Evolutionary conservation across 2,888 invertebrate genomes (phyloP).

Genomic region (Entomobrya multifasciata): DNA sequence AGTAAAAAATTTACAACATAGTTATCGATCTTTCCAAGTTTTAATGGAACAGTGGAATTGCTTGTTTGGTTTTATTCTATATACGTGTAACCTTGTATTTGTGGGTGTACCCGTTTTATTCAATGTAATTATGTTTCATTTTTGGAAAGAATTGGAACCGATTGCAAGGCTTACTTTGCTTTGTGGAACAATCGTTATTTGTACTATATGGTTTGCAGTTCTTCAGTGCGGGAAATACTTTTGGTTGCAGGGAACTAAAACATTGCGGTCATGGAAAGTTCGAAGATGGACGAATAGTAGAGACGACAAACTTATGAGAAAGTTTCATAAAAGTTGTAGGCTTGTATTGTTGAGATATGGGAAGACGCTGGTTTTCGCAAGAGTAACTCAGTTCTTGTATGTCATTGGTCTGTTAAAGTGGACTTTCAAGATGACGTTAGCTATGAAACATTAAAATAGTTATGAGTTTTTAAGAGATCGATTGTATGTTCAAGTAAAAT

Average conservation of each 20-base stretch:
- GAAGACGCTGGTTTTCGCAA: neutral
- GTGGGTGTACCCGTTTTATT: neutral
- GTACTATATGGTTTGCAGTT: neutral
- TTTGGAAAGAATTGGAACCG: neutral
- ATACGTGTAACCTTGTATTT: neutral
- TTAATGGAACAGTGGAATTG: neutral
- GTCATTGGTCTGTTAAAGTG: neutral
- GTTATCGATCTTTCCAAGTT: neutral
- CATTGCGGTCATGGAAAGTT: neutral
- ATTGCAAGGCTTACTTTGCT: neutral
- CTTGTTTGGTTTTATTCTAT: neutral
- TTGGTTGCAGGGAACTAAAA: neutral
- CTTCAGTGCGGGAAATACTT: neutral
- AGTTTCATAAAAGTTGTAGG: neutral
- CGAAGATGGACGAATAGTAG: neutral
- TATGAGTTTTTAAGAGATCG: too few relatives aligned
- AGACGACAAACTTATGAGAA: neutral
- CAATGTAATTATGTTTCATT: neutral
- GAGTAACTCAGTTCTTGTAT: neutral
- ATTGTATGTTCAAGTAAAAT: too few relatives aligned
- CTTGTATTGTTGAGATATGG: neutral
- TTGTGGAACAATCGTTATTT: neutral
- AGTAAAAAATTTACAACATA: neutral
- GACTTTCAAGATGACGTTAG: slow-evolving; percentile 79
- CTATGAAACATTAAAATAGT: too few relatives aligned